phyloP scores from a whole-genome alignment of 1,140 invertebrate genomes.

The Nilaparvata lugens region DNA sequence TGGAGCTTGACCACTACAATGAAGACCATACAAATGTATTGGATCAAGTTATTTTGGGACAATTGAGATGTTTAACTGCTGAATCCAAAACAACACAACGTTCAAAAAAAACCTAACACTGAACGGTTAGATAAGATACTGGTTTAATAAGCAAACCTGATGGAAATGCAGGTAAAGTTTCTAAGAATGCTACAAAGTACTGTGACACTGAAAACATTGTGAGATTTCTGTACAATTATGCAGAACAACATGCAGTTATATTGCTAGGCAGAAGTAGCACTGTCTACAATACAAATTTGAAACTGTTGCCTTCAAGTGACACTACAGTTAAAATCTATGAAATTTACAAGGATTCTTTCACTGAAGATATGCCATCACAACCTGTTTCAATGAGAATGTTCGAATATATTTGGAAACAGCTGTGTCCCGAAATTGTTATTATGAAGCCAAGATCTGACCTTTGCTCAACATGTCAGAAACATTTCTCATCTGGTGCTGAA shows the following conservation, averaged over 20 bases:
- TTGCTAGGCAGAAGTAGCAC: conserved; percentile 6
- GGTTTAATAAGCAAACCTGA: too few species aligned
- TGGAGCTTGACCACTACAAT: too few species aligned
- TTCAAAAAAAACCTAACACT: too few species aligned
- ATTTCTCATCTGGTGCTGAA: too few species aligned
- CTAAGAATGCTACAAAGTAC: too few species aligned
- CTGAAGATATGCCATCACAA: neutral
- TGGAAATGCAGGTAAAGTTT: too few species aligned
- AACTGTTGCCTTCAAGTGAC: conserved; percentile 3
- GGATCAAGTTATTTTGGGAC: too few species aligned
- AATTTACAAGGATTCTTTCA: conserved; percentile 3
- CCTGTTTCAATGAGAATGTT: conserved; percentile 1
- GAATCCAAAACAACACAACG: too few species aligned
- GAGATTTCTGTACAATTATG: conserved; percentile 2
- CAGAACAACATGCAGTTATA: neutral
- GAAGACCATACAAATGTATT: too few species aligned
- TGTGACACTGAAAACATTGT: too few species aligned
- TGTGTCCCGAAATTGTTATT: neutral
- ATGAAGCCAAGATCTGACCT: conserved; percentile 7
- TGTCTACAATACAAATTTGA: neutral
- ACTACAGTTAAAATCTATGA: neutral
- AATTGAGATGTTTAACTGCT: too few species aligned
- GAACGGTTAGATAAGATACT: too few species aligned
- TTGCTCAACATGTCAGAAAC: conserved; percentile 7
- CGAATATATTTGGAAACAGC: neutral